Base-by-base conservation (phyloP, 2,113 vertebrate genomes). In the Lucifuga dentata region DNA sequence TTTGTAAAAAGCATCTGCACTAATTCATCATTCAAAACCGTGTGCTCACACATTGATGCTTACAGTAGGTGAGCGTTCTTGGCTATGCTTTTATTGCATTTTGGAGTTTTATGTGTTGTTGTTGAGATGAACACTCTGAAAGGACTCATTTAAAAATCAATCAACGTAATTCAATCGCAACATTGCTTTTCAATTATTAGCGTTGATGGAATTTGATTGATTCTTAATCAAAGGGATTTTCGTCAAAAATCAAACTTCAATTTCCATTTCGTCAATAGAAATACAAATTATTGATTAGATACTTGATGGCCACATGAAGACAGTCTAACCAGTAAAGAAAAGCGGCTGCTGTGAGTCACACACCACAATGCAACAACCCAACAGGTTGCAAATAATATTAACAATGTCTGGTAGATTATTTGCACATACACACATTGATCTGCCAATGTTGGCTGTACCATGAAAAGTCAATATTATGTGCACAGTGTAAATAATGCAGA, bases 101-200 rank as follows among this genome's bases (percentile, higher is more conserved):
- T 2, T 35, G 2, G 11, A 24, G 59, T 24, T 17, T 21, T 19
- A 3, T 5, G 11, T 9, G 24, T 1, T 0, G 16, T 36, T 46
- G 9, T 16, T 24, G 21, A 44, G 24, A 21, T 20, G n/a, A 55
- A 56, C 17, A 39, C 0, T 0, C 13, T 24, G 17, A 12, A 50
- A 17, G 11, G 39, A 43, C 61, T 65, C n/a, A 58, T 66, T 69
- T 16, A 41, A 67, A 66, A 8, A 51, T 8, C 9, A 71, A 63
- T 57, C 64, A 60, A 15, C 55, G 16, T 21, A 19, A 16, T 17
- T 56, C 17, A 41, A 52, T 52, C 24, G 24, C 20, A 17, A 13
- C 7, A 33, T 21, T 63, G 29, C 33, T 60, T 73, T 66, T 35
- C 23, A 29, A 24, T 58, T 21, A 49, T 49, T n/a, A n/a, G n/a